Evolutionary conservation across 2,797 vertebrate genomes (phyloP), one percentile per base, ranked within the genome.

Genomic region (Pangasius larnaudii): DNA sequence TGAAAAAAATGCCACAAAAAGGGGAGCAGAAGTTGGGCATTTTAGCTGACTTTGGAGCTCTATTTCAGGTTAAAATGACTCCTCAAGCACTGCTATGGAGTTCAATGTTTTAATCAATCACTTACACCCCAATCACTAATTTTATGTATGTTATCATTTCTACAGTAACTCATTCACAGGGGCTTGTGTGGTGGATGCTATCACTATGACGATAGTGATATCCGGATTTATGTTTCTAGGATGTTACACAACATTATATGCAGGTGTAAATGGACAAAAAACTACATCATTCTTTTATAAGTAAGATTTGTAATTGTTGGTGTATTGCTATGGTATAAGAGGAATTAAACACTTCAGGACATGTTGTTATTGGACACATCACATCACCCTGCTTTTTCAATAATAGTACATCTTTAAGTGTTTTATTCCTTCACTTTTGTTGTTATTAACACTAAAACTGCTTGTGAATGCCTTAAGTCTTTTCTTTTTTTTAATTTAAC

Each of bases 1-100:
- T 49, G 13, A 27, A 46, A n/a, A 46, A 75, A 22, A 56, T 0
- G 3, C 7, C 51, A 8, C 3, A 56, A 8, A 79, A 56, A 79
- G 18, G 11, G 3, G 11, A 5, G n/a, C 46, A 77, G 46, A 51
- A 19, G 14, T 18, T 2, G 2, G 46, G 13, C 74, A 77, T 16
- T 77, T 77, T 77, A 77, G 27, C 74, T 24, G 1, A n/a, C 46
- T 77, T 77, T 77, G 74, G 74, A 77, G 49, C 46, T 53, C 74
- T 51, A 0, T 30, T 30, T 77, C 46, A 2, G 46, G 74, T 30
- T 53, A 49, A 51, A 77, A 30, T 77, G 24, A 51, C 0, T 2
- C 13, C 33, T n/a, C 2, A 6, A 5, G 5, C 0, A 0, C 22
- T 30, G 24, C 39, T 75, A n/a, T 13, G 3, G 42, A n/a, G 46